Percentiles rank a stretch among this genome's conserved stretches.
Evolutionary conservation across 2,797 vertebrate genomes (phyloP).

Genomic region (Enteromius fasciolatus): DNA sequence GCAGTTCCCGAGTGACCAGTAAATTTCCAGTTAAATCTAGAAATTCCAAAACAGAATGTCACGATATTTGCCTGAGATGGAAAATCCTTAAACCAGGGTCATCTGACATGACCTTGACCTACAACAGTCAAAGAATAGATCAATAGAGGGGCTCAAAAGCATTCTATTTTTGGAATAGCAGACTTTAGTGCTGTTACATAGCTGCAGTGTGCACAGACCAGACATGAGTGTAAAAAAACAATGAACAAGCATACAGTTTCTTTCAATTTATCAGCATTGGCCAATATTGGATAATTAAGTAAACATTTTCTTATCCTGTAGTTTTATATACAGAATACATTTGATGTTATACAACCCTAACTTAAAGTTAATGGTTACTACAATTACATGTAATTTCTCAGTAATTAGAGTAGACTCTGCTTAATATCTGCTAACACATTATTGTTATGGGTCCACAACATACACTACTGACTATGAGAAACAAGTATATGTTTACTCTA

Average conservation of each 20-base stretch:
- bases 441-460: no score
- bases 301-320: not conserved
- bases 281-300: not conserved
- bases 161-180: slow-evolving; percentile 19
- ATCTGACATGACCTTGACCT: slow-evolving; percentile 32
- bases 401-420: no score
- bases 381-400: no score
- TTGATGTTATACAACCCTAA: not conserved
- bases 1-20: not conserved
- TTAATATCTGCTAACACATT: no score
- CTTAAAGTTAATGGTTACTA: not conserved
- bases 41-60: not conserved
- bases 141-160: slow-evolving; percentile 34
- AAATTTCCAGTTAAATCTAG: slow-evolving; percentile 16
- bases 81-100: slow-evolving; percentile 20
- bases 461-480: no score
- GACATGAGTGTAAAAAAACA: slow-evolving; percentile 12
- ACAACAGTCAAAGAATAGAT: slow-evolving; percentile 33
- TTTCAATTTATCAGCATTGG: not conserved
- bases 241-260: not conserved
- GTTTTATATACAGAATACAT: not conserved
- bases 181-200: not conserved
- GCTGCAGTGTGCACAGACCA: not conserved
- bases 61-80: not conserved
- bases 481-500: no score